phyloP scores from a whole-genome alignment of 2,113 vertebrate species.

The Leptodactylus fuscus region DNA sequence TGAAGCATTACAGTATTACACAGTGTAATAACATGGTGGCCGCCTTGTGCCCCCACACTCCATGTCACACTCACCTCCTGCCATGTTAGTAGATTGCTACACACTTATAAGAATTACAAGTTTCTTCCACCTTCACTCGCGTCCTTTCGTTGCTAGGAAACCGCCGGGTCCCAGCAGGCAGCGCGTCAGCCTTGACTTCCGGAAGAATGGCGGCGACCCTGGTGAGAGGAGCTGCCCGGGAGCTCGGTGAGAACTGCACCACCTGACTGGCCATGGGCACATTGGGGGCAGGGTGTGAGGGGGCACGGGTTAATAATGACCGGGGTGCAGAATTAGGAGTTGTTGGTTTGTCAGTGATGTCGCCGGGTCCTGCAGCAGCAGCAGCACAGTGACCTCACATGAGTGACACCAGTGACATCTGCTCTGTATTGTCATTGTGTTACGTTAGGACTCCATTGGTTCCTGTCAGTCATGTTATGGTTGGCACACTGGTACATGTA shows the following conservation, averaged over 20 bases:
- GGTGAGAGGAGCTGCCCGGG: conserved; percentile 26
- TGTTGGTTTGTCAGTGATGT: not conserved
- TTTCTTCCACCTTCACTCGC: not conserved
- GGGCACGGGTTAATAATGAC: not conserved
- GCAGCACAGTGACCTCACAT: not conserved
- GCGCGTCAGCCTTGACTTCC: conserved; percentile 2
- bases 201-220: conserved; percentile 42
- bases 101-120: too few relatives aligned
- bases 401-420: not conserved
- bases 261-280: not conserved
- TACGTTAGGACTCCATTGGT: too few relatives aligned
- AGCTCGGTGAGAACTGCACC: conserved; percentile 13
- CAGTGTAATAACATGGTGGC: not conserved
- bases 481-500: too few relatives aligned
- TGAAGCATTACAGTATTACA: not conserved
- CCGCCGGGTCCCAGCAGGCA: conserved; percentile 33
- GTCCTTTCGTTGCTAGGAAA: conserved; percentile 49
- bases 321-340: not conserved
- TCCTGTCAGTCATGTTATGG: too few relatives aligned
- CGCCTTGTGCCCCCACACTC: not conserved
- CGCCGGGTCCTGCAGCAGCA: not conserved
- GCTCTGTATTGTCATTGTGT: too few relatives aligned
- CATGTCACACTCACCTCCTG: conserved; percentile 17
- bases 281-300: too few relatives aligned
- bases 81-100: too few relatives aligned